Evolutionary conservation across 2,888 invertebrate species (phyloP).

Genomic region (Epinotia demarniana): DNA sequence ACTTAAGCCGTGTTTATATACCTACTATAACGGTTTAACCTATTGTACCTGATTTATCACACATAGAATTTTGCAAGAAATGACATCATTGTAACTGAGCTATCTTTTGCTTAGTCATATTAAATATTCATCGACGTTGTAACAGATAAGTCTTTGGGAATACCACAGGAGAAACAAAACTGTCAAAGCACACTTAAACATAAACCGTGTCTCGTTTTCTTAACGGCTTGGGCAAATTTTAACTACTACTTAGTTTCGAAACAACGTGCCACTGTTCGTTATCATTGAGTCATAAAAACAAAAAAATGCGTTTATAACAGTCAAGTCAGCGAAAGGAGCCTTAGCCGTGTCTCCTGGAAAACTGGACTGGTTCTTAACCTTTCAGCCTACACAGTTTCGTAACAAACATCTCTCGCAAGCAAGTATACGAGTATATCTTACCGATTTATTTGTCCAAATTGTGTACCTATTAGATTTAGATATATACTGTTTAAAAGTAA

Average conservation of each 20-base stretch:
- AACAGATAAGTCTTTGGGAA: conserved; percentile 2
- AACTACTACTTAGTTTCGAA: conserved; percentile 37
- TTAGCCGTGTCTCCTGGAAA: not conserved
- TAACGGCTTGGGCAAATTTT: conserved; percentile 26
- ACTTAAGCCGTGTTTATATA: conserved; percentile 36
- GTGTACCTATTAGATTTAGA: not conserved
- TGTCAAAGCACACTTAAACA: conserved; percentile 6
- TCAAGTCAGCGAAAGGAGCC: conserved; percentile 16
- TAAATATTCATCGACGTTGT: conserved; percentile 27
- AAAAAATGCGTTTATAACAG: conserved; percentile 26
- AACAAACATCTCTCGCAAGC: conserved; percentile 67
- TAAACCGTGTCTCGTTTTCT: conserved; percentile 24
- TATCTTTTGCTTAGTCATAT: conserved; percentile 17
- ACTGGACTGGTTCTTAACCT: conserved; percentile 33
- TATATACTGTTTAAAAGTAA: too few species aligned
- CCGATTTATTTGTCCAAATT: not conserved
- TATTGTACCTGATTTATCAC: conserved; percentile 36
- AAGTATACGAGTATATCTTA: not conserved
- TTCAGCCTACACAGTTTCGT: conserved; percentile 58
- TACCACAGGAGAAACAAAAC: not conserved
- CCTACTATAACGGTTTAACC: conserved; percentile 31
- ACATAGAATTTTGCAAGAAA: conserved; percentile 26
- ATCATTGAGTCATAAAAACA: conserved; percentile 38
- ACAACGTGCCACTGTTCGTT: conserved; percentile 33
- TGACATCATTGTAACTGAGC: conserved; percentile 38